A percentile compares a stretch with the other conserved stretches of the same genome.
Conservation (phyloP, 2,888 invertebrate genomes). For the Cataglyphis albicans region DNA sequence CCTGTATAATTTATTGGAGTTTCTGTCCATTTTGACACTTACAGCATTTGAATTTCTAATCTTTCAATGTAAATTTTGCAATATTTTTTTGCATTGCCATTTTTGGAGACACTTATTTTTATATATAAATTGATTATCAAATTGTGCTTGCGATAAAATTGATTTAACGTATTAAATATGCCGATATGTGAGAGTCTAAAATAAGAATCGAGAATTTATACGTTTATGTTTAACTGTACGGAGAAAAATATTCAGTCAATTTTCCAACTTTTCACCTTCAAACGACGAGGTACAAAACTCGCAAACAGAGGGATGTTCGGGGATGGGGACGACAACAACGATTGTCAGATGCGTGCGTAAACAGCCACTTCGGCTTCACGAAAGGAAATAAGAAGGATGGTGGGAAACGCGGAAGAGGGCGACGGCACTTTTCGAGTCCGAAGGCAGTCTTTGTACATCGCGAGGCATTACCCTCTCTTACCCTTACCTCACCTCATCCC, state of each 20-base stretch:
- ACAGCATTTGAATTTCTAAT: not conserved
- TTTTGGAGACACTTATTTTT: not conserved
- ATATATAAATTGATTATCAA: not conserved
- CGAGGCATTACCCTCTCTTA: conserved; percentile 38
- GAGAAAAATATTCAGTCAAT: conserved; percentile 5
- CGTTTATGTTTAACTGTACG: conserved; percentile 1
- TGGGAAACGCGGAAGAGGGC: conserved; percentile 46
- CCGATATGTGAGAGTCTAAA: not conserved
- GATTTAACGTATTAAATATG: not conserved
- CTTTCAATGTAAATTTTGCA: not conserved
- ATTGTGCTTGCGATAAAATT: not conserved
- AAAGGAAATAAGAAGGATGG: conserved; percentile 54
- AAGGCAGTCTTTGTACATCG: conserved; percentile 45
- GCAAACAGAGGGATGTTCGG: not conserved
- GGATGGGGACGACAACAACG: conserved; percentile 32
- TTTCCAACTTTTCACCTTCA: not conserved
- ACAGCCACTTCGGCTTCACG: conserved; percentile 53
- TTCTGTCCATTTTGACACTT: not conserved
- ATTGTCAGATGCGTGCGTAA: conserved; percentile 49
- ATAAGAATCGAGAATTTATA: not conserved
- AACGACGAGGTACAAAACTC: conserved; percentile 17
- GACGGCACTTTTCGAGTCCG: conserved; percentile 52
- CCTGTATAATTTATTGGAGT: too few relatives aligned
- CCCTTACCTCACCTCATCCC: not conserved
- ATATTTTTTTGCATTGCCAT: not conserved